Evolutionary conservation across 2,113 vertebrate genomes (phyloP), one percentile per base, ranked within the genome.

Genomic region (Benitochromis conjunctus): DNA sequence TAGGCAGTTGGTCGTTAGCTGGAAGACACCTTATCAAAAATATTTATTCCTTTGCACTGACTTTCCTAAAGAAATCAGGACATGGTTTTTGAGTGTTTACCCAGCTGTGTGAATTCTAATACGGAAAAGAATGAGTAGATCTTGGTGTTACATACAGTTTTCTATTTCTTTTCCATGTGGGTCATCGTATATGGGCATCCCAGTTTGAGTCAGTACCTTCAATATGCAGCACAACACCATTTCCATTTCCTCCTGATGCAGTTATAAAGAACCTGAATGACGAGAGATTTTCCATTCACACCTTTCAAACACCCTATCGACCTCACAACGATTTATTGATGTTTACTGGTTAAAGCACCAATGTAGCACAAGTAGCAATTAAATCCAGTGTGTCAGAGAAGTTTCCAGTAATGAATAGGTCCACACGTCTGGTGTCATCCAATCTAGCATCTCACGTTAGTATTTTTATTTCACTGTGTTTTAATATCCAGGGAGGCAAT

Each of bases 211-310:
- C 38, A 51, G 34, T 41, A 18, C 38, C 56, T 11, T 43, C 38
- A 81, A 16, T 62, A 29, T 80, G 66, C 55, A 79, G 83, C 71
- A 48, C 51, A 18, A 55, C 80, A 21, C 8, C 5, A 69, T 82
- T 90, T 88, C 86, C 81, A 77, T 82, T 71, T 24, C 36, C 31
- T 69, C 81, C 81, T 0, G n/a, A 74, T 80, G 53, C 57, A 71
- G 64, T 84, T 81, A 48, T 71, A 64, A 83, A 69, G 18, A 82
- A 46, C 48, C n/a, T 53, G 13, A 85, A 76, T 26, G 58, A 19
- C 13, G 2, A 48, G 80, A 84, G 56, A 81, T 43, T 90, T 93
- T 93, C 86, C 89, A 84, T 79, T 92, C 51, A 26, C 79, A 69
- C 41, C 80, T 57, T 80, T 83, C 76, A 78, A 53, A 83, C 84